Evolutionary conservation across 2,888 invertebrate species (phyloP).

Genomic region (Ptilodon capucinus): DNA sequence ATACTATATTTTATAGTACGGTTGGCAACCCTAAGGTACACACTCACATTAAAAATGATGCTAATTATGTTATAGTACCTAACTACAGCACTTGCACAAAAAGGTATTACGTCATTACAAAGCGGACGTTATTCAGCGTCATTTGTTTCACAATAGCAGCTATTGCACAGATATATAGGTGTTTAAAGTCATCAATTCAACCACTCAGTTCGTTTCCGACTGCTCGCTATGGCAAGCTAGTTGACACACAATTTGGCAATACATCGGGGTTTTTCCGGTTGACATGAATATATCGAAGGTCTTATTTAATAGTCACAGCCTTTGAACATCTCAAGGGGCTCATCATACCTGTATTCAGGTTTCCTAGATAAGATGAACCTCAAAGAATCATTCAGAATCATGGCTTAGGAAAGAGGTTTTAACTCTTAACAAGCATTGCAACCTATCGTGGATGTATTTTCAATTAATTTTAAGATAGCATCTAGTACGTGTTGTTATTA

Average conservation of each 20-base stretch:
- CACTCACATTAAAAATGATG: too few relatives aligned
- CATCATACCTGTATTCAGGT: too few relatives aligned
- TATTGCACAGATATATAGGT: neutral
- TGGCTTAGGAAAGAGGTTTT: too few relatives aligned
- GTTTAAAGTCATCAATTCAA: neutral
- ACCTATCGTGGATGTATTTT: too few relatives aligned
- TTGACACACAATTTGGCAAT: conserved; percentile 6
- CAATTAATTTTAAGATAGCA: too few relatives aligned
- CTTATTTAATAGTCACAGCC: neutral
- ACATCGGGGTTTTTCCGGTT: neutral
- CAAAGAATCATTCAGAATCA: too few relatives aligned
- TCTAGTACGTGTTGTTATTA: too few relatives aligned
- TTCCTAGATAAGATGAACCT: too few relatives aligned
- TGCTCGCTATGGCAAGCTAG: neutral
- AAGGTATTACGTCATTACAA: neutral
- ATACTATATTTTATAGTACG: too few relatives aligned
- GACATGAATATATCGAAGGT: neutral
- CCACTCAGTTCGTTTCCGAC: conserved; percentile 1
- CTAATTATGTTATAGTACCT: too few relatives aligned
- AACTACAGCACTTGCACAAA: neutral
- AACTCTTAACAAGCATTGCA: too few relatives aligned
- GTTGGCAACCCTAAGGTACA: too few relatives aligned
- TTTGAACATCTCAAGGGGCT: neutral
- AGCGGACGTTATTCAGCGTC: neutral
- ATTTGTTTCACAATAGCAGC: conserved; percentile 1